Evolutionary conservation across 2,888 invertebrate genomes (phyloP), one percentile per base, ranked within the genome.

Genomic region (Aproaerema taeniolella): DNA sequence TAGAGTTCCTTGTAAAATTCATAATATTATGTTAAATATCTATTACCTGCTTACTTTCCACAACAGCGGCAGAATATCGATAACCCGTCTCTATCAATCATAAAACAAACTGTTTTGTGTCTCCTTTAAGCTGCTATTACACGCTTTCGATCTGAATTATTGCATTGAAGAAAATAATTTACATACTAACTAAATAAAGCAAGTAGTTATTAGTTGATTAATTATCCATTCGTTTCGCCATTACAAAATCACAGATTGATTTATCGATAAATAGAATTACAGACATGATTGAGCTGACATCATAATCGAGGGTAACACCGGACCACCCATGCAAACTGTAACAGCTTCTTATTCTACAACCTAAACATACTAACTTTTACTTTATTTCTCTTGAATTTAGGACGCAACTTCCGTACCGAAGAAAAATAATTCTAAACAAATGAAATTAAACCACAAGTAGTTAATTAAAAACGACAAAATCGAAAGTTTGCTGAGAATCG

Each of bases 321-420:
- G 67, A 69, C 68, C 70, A 61, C 66, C 67, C 66, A 59, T 59
- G 55, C 49, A 55, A 58, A 62, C 47, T 54, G 51, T 61, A 61
- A 57, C 62, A 52, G 61, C 58, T 64, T 58, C 57, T 53, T 55
- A 61, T 58, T 69, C 63, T 67, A 62, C 61, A 63, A 58, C 43
- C 50, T 44, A 55, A 51, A 43, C 47, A 47, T 38, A 46, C 46
- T 49, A n/a, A 55, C 57, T 59, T 61, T 58, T 59, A 63, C 42
- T 61, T 56, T 58, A 63, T 31, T 55, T 51, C 45, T 53, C 49
- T 39, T 38, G 45, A 51, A 73, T 61, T 59, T 66, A 43, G 70
- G 50, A 41, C 67, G 52, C 49, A 47, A 67, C 67, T 68, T 72
- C 70, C 71, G 68, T 36, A 44, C 47, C 30, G 39, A 46, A 26